Conservation (phyloP, 2,888 invertebrate species). For the Drosophila yooni region DNA sequence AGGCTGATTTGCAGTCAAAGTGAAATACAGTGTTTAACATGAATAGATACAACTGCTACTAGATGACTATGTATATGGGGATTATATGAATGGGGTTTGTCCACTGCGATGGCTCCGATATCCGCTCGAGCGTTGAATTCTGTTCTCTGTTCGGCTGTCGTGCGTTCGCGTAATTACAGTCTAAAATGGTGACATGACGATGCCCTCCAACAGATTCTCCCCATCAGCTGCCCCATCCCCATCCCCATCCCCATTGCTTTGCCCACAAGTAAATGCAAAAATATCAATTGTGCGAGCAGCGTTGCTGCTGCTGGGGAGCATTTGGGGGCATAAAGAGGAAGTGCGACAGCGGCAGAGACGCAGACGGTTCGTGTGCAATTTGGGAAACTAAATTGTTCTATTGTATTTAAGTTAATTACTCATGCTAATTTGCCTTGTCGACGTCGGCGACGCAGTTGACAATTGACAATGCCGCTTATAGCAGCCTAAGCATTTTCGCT, state of each 20-base stretch:
- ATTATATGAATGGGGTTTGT: not conserved
- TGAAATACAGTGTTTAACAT: conserved; percentile 45
- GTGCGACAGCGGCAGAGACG: not conserved
- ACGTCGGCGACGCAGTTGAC: conserved; percentile 44
- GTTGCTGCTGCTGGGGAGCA: not conserved
- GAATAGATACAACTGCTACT: not conserved
- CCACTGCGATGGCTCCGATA: conserved; percentile 53
- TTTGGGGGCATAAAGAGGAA: conserved; percentile 8
- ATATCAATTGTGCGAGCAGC: conserved; percentile 67
- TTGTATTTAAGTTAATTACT: conserved; percentile 81
- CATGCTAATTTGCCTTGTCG: conserved; percentile 70
- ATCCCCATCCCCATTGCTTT: not conserved
- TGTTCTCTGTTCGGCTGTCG: conserved; percentile 47
- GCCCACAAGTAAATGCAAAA: conserved; percentile 52
- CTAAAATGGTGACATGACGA: conserved; percentile 59
- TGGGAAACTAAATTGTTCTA: conserved; percentile 77
- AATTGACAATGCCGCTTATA: conserved; percentile 55
- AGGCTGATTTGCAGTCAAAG: conserved; percentile 44
- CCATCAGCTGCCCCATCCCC: not conserved
- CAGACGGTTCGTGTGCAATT: conserved; percentile 65
- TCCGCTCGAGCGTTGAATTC: conserved; percentile 58
- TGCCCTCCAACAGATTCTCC: conserved; percentile 6
- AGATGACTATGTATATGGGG: conserved; percentile 1
- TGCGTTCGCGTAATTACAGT: conserved; percentile 71
- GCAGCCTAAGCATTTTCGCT: conserved; percentile 14